Evolutionary conservation across 2,888 invertebrate genomes (phyloP), one percentile per base, ranked within the genome.

Genomic region (Sinelater perroti): DNA sequence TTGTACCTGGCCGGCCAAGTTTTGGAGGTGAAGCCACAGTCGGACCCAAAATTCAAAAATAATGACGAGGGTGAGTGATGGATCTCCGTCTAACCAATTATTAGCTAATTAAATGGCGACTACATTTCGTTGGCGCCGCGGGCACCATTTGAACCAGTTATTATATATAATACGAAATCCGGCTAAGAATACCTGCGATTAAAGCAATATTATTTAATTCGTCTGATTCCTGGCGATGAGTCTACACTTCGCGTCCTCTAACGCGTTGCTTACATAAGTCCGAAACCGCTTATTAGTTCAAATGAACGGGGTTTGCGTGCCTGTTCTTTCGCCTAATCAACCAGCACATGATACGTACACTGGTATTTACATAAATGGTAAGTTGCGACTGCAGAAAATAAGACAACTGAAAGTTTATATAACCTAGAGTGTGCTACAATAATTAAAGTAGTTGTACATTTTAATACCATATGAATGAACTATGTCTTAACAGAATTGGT

Each of bases 101-200:
- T 69, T 67, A 67, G 67, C 66, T 69, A 69, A 69, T 69, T 69
- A 69, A 69, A 67, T 66, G 64, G 66, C 64, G 63, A 67, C 63
- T 65, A 61, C 58, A 64, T 61, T 64, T 64, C 40, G 6, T 49
- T 35, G 45, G 13, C 17, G 54, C 61, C 52, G 35, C 17, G 18
- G 56, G 60, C 53, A 42, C 40, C 44, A 14, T 56, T 52, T 56
- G 36, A 56, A 60, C 56, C 24, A 40, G 56, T 56, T 56, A 60
- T 60, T 60, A 60, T 56, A 51, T 42, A 17, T 52, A 56, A 56
- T 57, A 21, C 33, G 31, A 52, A 52, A 47, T 52, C 17, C 46
- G 47, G 46, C 40, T 47, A 28, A 45, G 26, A 52, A 52, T 51
- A 51, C 28, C 45, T 51, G 20, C 33, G 30, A 51, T 56, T 45